A percentile compares a stretch with the other conserved stretches of the same genome.
Conservation (phyloP, 2,888 invertebrate genomes). For the Elysia crispata region DNA sequence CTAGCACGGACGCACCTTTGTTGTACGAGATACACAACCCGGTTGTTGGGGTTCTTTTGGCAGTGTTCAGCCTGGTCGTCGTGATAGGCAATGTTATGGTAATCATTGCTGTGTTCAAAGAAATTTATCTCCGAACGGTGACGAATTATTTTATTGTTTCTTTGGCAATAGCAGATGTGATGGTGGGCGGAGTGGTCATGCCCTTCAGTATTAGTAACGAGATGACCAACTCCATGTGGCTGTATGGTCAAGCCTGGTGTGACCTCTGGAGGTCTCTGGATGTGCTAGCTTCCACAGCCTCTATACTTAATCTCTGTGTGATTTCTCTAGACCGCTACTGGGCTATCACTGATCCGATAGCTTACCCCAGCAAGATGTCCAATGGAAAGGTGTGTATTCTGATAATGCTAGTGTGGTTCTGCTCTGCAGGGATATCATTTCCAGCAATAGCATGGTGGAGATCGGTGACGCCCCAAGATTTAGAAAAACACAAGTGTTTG, state of each 20-base stretch:
- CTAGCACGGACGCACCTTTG: background rate
- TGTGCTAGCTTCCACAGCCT: slow-evolving; percentile 97
- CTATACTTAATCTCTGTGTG: slow-evolving; percentile 97
- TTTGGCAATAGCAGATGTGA: slow-evolving; percentile 95
- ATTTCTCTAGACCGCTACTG: slow-evolving; percentile 97
- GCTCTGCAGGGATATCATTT: slow-evolving; percentile 97
- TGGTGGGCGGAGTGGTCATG: slow-evolving; percentile 98
- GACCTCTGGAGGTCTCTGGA: slow-evolving; percentile 98
- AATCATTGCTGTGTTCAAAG: slow-evolving; percentile 93
- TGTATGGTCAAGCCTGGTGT: slow-evolving; percentile 96
- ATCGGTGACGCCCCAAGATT: slow-evolving; percentile 78
- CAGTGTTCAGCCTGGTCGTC: slow-evolving; percentile 92
- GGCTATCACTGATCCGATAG: slow-evolving; percentile 99
- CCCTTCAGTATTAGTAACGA: slow-evolving; percentile 83
- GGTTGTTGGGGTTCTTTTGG: slow-evolving; percentile 84
- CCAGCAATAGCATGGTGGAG: slow-evolving; percentile 90
- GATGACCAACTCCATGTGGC: slow-evolving; percentile 82
- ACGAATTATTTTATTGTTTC: slow-evolving; percentile 99
- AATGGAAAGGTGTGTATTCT: slow-evolving; percentile 89
- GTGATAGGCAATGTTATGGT: slow-evolving; percentile 97
- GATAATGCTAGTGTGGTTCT: slow-evolving; percentile 96
- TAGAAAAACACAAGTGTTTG: slow-evolving; percentile 82
- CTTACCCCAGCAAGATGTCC: slow-evolving; percentile 96
- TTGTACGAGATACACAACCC: slow-evolving; percentile 59
- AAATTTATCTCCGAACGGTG: slow-evolving; percentile 95